Evolutionary conservation across 2,113 vertebrate genomes (phyloP).

Genomic region (Puma concolor): DNA sequence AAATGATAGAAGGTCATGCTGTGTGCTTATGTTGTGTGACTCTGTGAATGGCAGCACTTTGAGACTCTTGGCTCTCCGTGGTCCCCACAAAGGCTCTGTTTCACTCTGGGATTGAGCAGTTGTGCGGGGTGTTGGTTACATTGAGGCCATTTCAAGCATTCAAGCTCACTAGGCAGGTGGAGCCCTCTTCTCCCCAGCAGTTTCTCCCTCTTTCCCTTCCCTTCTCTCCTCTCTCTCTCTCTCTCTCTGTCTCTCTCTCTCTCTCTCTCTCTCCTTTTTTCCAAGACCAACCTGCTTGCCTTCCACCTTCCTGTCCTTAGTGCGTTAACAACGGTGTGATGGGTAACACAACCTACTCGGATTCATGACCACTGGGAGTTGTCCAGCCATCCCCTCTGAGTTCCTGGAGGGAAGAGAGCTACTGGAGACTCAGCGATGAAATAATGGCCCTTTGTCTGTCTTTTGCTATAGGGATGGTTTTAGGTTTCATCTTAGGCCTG

Average conservation of each 20-base stretch:
- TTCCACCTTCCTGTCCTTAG: not conserved
- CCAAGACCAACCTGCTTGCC: not conserved
- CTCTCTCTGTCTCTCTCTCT: not conserved
- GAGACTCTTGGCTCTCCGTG: not conserved
- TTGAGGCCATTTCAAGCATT: not conserved
- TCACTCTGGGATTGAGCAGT: not conserved
- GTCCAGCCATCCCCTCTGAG: slow-evolving; percentile 21
- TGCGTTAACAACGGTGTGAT: not conserved
- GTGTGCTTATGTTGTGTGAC: not conserved
- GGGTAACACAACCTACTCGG: slow-evolving; percentile 24
- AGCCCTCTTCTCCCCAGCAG: not conserved
- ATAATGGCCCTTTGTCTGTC: slow-evolving; percentile 75
- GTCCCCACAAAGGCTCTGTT: not conserved
- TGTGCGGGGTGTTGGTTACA: not conserved
- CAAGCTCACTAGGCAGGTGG: not conserved
- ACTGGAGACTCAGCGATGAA: slow-evolving; percentile 32
- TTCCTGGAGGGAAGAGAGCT: not conserved
- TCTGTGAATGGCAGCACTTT: not conserved
- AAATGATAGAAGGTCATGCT: slow-evolving; percentile 28
- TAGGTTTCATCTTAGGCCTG: slow-evolving; percentile 66
- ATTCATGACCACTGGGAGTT: not conserved
- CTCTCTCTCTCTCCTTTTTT: not conserved
- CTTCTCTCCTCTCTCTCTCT: not conserved
- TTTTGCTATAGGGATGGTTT: slow-evolving; percentile 55
- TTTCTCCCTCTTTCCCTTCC: not conserved